Conservation (phyloP, 2,113 vertebrate species). For the Oncorhynchus masou region DNA sequence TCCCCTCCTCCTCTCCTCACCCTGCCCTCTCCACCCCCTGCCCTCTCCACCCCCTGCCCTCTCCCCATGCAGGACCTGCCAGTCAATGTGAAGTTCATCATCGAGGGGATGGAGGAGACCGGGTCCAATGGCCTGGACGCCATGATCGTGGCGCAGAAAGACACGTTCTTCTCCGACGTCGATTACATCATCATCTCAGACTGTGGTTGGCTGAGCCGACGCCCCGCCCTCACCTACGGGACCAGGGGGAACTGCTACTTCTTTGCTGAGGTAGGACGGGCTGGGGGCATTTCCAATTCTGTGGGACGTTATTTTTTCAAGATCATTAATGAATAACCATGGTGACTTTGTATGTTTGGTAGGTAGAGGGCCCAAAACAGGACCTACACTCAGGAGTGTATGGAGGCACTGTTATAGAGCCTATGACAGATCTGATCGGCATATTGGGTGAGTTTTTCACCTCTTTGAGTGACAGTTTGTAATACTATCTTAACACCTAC, state of each 20-base stretch:
- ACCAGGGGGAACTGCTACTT: conserved; percentile 84
- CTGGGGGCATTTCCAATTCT: not conserved
- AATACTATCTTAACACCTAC: too few relatives aligned
- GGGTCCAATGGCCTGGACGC: conserved; percentile 76
- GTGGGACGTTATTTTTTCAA: not conserved
- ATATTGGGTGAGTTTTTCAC: conserved; percentile 67
- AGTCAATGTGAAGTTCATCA: conserved; percentile 80
- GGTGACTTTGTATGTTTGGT: conserved; percentile 21
- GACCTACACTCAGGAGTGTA: conserved; percentile 79
- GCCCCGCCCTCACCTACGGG: conserved; percentile 79
- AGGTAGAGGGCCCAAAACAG: conserved; percentile 75
- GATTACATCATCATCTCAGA: conserved; percentile 81
- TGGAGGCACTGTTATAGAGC: conserved; percentile 75
- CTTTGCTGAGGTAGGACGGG: conserved; percentile 69
- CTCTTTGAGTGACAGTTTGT: not conserved
- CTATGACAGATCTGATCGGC: conserved; percentile 78
- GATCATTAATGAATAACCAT: not conserved
- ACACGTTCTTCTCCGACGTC: conserved; percentile 78
- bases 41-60: not conserved
- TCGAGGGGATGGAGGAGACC: conserved; percentile 83
- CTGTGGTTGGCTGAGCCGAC: conserved; percentile 75
- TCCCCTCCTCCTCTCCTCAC: not conserved
- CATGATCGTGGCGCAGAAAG: conserved; percentile 72
- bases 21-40: not conserved
- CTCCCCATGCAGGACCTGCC: conserved; percentile 72